Evolutionary conservation across 2,888 invertebrate species (phyloP).

Genomic region (Petrolisthes cinctipes): DNA sequence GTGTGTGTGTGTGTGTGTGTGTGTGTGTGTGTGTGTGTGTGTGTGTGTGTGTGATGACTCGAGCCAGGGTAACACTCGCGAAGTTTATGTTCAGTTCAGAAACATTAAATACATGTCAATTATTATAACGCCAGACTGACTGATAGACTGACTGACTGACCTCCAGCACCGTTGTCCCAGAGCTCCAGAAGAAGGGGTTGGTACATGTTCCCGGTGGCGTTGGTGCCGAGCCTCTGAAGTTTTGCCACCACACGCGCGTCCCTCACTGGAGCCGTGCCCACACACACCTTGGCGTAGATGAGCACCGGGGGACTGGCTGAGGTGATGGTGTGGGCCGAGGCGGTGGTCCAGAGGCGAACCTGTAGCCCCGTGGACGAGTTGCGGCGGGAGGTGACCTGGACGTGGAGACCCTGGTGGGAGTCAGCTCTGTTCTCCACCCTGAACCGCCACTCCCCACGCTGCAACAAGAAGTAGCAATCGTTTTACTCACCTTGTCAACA

Average conservation of each 20-base stretch:
- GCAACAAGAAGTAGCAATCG: neutral
- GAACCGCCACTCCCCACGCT: constrained; percentile 60
- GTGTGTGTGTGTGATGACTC: neutral
- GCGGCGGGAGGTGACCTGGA: constrained; percentile 58
- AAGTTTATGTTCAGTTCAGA: neutral
- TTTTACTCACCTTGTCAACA: no score
- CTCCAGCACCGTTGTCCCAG: constrained; percentile 75
- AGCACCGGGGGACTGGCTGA: constrained; percentile 50
- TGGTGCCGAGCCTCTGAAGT: constrained; percentile 58
- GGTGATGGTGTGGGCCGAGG: constrained; percentile 37
- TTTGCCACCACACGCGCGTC: constrained; percentile 51
- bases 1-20: no score
- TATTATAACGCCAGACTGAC: constrained; percentile 42
- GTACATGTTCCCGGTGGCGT: constrained; percentile 67
- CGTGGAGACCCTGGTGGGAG: constrained; percentile 64
- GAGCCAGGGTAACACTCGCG: neutral
- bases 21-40: no score
- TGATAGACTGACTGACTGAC: constrained; percentile 66
- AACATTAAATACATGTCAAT: no score
- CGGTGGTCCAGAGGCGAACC: constrained; percentile 62
- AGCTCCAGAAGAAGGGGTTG: constrained; percentile 70
- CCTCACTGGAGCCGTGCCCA: constrained; percentile 70
- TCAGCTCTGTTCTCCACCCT: constrained; percentile 63
- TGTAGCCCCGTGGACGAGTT: constrained; percentile 36
- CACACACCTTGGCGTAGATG: constrained; percentile 70